Base-by-base conservation (phyloP, 2,797 vertebrate genomes). In the Pampus argenteus region DNA sequence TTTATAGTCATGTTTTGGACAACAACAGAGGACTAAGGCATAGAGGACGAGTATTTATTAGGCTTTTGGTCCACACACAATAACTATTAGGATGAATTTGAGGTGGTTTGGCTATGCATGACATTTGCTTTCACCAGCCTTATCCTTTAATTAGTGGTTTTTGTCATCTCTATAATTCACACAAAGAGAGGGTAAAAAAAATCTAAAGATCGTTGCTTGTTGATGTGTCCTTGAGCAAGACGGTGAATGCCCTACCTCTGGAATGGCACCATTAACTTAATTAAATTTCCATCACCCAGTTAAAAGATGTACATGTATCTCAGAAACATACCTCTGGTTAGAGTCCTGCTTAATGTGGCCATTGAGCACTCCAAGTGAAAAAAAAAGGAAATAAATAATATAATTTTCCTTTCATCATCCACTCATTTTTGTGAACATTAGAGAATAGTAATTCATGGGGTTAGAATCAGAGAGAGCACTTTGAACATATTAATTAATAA, bases 401-500 rank as follows among this genome's bases (percentile, higher is more conserved):
- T 65, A 9, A 71, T 64, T 72, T 70, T 69, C 55, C 63, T 82
- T 78, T 89, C 65, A 81, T 36, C 13, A 36, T 3, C 34, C 10
- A 11, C 34, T 71, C 71, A 52, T 60, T 82, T 85, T 87, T 81
- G 81, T 83, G 87, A 85, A 71, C 82, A 79, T 83, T 62, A 78
- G 57, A 81, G 83, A 86, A 83, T 59, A 74, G 54, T 72, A 65
- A 83, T 82, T 91, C 84, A 82, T 59, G 61, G 64, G 75, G 79
- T 86, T 87, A 58, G 77, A 68, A 83, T 86, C 76, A 71, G 82
- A 84, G 72, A 56, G 80, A 83, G 64, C 44, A 84, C 86, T 91
- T 89, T 86, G 82, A 91, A 90, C 78, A 85, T 87, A 87, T 88
- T 84, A 87, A 90, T 92, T 90, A 92, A 92, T 90, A 90, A 91